Percentiles rank a stretch among this genome's conserved stretches.
These are phyloP conservation scores for Somateria mollissima DNA, from an alignment of 2,797 vertebrate genomes.

Conservation along the genomic window DNA sequence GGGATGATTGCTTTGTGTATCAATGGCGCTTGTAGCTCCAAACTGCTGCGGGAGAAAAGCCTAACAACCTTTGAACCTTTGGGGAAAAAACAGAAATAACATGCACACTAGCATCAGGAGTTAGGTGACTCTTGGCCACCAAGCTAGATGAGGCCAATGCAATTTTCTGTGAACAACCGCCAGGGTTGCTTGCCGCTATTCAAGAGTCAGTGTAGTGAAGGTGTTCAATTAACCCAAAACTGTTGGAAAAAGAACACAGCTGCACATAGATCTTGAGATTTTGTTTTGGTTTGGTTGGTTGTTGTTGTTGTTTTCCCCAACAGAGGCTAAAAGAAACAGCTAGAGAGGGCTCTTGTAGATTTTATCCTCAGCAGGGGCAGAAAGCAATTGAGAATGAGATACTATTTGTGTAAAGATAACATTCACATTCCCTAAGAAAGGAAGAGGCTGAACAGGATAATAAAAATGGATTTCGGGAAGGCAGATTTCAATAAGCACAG, in stretches of 20 bases:
- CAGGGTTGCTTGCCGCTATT: neutral
- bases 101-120: accelerated
- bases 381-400: neutral
- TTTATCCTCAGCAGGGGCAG: neutral
- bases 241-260: neutral
- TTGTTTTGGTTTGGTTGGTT: neutral
- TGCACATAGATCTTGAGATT: neutral
- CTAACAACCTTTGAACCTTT: neutral
- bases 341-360: neutral
- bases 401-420: neutral
- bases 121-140: neutral
- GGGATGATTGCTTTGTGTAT: neutral
- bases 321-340: neutral
- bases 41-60: neutral
- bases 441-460: neutral
- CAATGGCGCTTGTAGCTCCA: neutral
- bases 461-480: neutral
- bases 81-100: neutral
- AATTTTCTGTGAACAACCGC: neutral
- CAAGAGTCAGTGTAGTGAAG: neutral
- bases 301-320: neutral
- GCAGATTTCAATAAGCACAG: neutral
- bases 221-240: neutral
- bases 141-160: neutral
- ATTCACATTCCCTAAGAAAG: neutral